Conservation (phyloP, 2,113 vertebrate species). For the Calonectris borealis region DNA sequence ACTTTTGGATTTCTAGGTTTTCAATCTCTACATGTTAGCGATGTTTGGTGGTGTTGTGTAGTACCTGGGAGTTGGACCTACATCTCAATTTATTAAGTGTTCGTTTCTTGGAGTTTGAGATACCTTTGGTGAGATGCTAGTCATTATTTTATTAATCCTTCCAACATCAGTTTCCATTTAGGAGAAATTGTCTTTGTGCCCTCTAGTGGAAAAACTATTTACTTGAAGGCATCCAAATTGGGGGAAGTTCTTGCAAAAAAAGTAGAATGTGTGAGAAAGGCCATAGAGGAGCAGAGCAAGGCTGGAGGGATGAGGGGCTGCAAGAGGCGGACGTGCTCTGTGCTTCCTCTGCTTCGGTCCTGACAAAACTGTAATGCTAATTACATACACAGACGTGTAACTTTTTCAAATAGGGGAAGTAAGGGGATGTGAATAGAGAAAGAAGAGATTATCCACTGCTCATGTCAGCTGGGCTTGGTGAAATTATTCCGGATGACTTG, state of each 20-base stretch:
- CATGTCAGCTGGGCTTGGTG: background rate
- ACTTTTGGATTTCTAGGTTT: background rate
- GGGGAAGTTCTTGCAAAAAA: background rate
- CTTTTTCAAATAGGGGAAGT: background rate
- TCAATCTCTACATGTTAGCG: background rate
- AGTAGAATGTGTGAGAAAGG: background rate
- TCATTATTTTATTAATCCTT: background rate
- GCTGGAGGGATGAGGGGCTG: background rate
- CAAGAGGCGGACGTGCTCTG: background rate
- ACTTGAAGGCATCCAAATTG: background rate
- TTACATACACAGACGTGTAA: background rate
- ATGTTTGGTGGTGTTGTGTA: background rate
- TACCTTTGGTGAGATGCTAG: background rate
- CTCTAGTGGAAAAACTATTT: slow-evolving; percentile 59
- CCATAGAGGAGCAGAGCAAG: background rate
- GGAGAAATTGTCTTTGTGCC: slow-evolving; percentile 55
- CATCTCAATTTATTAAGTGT: background rate
- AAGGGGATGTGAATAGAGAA: background rate
- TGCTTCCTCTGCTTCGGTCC: background rate
- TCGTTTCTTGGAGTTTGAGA: background rate
- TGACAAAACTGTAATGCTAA: background rate
- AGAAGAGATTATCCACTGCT: background rate
- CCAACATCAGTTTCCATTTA: background rate
- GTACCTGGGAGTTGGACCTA: background rate
- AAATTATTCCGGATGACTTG: background rate